Evolutionary conservation across 1,140 invertebrate species (phyloP).

Genomic region (Drosophila mauritiana): DNA sequence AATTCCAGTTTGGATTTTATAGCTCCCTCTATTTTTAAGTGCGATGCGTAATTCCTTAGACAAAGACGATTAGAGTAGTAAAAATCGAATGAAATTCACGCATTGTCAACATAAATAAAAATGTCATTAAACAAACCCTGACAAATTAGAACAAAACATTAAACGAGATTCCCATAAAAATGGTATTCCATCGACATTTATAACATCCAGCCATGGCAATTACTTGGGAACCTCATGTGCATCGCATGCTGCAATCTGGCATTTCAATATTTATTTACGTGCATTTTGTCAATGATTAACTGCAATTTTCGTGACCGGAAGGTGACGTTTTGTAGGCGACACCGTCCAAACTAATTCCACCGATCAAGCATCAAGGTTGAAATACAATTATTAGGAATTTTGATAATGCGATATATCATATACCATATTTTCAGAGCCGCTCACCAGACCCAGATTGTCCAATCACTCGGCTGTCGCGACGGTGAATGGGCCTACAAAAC

Average conservation of each 20-base stretch:
- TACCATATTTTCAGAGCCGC: not conserved
- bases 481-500: slow-evolving; percentile 43
- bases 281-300: slow-evolving; percentile 43
- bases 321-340: slow-evolving; percentile 62
- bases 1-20: slow-evolving; percentile 36
- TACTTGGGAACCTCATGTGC: not conserved
- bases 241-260: slow-evolving; percentile 6
- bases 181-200: not conserved
- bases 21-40: slow-evolving; percentile 6
- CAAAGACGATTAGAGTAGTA: slow-evolving; percentile 35
- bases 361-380: slow-evolving; percentile 39
- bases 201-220: not conserved
- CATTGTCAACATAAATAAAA: slow-evolving; percentile 38
- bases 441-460: slow-evolving; percentile 43
- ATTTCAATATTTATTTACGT: slow-evolving; percentile 45
- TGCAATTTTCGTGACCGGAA: slow-evolving; percentile 67
- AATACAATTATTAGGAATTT: slow-evolving; percentile 27
- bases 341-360: slow-evolving; percentile 47
- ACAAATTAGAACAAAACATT: slow-evolving; percentile 43
- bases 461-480: slow-evolving; percentile 32
- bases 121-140: slow-evolving; percentile 22
- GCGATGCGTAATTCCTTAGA: slow-evolving; percentile 26
- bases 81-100: slow-evolving; percentile 32
- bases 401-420: slow-evolving; percentile 9
- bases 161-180: slow-evolving; percentile 17